Evolutionary conservation across 1,140 invertebrate species (phyloP).

Genomic region (Neomicropteryx cornuta): DNA sequence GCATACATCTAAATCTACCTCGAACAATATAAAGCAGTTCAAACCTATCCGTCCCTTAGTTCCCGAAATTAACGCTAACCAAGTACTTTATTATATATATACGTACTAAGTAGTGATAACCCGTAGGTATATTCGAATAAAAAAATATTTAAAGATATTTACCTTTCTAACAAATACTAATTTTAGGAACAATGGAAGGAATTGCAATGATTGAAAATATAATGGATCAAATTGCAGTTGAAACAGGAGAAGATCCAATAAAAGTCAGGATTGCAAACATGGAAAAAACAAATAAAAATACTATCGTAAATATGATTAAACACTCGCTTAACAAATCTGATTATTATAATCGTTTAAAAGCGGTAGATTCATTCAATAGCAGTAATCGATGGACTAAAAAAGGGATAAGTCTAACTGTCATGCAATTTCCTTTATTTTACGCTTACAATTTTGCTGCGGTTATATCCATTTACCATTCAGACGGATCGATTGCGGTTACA

Average conservation of each 20-base stretch:
- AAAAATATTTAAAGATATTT: background rate
- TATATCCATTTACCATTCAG: conserved; percentile 58
- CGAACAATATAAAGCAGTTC: background rate
- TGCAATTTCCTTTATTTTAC: conserved; percentile 46
- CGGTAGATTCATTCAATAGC: conserved; percentile 49
- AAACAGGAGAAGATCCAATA: conserved; percentile 48
- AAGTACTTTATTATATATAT: background rate
- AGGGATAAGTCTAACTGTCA: conserved; percentile 50
- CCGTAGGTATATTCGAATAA: too few species aligned
- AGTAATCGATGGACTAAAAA: conserved; percentile 67
- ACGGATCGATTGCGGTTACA: conserved; percentile 61
- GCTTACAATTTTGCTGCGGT: conserved; percentile 45
- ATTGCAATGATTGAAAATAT: conserved; percentile 56
- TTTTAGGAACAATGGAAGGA: conserved; percentile 45
- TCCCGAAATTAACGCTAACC: background rate
- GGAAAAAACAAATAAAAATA: conserved; percentile 21
- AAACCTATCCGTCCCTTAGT: background rate
- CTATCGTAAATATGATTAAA: conserved; percentile 36
- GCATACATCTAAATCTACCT: background rate
- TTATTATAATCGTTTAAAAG: conserved; percentile 43
- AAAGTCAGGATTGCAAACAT: conserved; percentile 50
- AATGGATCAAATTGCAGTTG: conserved; percentile 65
- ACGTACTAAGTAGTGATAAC: too few species aligned
- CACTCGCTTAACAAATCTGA: conserved; percentile 41
- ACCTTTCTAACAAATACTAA: background rate